Evolutionary conservation across 2,888 invertebrate species (phyloP).

Genomic region (Acanthopleura granulata): DNA sequence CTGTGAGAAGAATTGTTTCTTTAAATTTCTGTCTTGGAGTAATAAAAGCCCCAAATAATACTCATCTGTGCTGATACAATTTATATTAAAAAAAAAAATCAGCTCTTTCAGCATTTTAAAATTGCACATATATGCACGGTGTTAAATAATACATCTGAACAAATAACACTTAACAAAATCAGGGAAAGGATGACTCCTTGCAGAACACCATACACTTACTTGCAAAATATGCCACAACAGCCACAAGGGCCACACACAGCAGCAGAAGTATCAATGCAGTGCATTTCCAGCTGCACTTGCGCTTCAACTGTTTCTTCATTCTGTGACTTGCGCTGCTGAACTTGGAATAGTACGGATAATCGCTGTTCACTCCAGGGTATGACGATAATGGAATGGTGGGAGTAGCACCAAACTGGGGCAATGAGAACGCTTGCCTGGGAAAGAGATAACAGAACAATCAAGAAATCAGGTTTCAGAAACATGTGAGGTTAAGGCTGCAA

Average conservation of each 20-base stretch:
- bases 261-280: slow-evolving; percentile 93
- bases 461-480: too few species aligned
- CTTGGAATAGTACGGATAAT: slow-evolving; percentile 62
- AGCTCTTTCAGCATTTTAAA: too few species aligned
- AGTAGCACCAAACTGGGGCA: slow-evolving; percentile 42
- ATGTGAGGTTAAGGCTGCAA: too few species aligned
- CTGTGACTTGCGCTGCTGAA: slow-evolving; percentile 60
- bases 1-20: too few species aligned
- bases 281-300: slow-evolving; percentile 92
- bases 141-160: too few species aligned
- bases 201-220: slow-evolving; percentile 76
- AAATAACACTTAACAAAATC: too few species aligned
- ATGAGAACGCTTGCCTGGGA: slow-evolving; percentile 43
- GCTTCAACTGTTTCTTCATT: slow-evolving; percentile 65
- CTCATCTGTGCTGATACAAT: too few species aligned
- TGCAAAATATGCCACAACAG: slow-evolving; percentile 95
- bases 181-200: too few species aligned
- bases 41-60: too few species aligned
- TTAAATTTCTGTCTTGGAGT: too few species aligned
- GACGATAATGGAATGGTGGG: slow-evolving; percentile 37
- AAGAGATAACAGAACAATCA: background rate
- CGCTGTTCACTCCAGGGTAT: slow-evolving; percentile 47
- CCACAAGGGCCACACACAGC: slow-evolving; percentile 88
- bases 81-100: too few species aligned
- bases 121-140: too few species aligned